A percentile compares a stretch with the other conserved stretches of the same genome.
These are phyloP conservation scores for Antigone vipio DNA, from an alignment of 2,113 vertebrate species.

Conservation along the genomic window DNA sequence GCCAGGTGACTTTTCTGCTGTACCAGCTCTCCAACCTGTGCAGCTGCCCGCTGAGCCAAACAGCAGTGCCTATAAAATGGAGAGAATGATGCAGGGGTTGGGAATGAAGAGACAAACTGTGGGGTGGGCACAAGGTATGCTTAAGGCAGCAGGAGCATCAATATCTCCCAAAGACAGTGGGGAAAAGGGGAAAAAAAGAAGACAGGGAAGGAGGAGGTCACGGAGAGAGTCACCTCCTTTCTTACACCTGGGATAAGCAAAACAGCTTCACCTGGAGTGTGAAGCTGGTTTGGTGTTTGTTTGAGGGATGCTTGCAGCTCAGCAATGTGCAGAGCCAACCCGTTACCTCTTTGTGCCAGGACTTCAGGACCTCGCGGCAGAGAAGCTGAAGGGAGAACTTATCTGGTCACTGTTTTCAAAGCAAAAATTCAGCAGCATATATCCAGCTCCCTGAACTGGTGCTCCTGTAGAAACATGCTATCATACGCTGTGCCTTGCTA, in stretches of 20 bases:
- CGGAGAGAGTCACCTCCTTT: neutral
- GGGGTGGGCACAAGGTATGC: rapidly evolving
- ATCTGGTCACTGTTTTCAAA: neutral
- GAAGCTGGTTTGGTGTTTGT: neutral
- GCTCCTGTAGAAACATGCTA: neutral
- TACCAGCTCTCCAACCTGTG: neutral
- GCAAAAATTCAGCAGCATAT: neutral
- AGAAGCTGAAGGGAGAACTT: neutral
- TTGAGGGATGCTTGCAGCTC: neutral
- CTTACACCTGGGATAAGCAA: neutral
- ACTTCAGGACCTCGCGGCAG: neutral
- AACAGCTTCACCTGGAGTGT: neutral
- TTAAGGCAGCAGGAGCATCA: neutral
- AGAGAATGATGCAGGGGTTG: neutral
- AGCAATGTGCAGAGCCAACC: neutral
- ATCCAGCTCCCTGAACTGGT: neutral
- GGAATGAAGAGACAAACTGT: neutral
- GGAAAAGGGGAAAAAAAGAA: neutral
- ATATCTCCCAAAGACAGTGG: neutral
- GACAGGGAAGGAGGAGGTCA: neutral
- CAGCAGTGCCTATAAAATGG: neutral
- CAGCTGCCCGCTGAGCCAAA: neutral
- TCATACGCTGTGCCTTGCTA: neutral
- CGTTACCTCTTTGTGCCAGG: rapidly evolving
- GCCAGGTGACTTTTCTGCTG: neutral